These are phyloP conservation scores for Drosophila greeni DNA, from an alignment of 2,888 invertebrate species.

Conservation along the genomic window DNA sequence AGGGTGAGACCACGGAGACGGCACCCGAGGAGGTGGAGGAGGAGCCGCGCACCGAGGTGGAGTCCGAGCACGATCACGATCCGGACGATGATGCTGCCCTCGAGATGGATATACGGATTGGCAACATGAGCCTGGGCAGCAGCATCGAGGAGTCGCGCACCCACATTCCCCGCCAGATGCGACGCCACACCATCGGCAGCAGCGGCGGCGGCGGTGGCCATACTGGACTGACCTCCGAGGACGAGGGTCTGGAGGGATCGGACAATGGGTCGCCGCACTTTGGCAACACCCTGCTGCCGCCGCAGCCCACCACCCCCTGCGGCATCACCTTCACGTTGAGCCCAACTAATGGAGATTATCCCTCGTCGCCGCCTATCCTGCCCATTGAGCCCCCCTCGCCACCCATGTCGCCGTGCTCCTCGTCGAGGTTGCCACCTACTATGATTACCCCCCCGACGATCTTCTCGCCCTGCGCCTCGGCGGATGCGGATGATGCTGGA, in stretches of 20 bases:
- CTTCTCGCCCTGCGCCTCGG: conserved; percentile 32
- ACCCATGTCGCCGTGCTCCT: conserved; percentile 51
- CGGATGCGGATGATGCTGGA: conserved; percentile 66
- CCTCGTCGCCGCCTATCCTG: conserved; percentile 69
- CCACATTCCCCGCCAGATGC: conserved; percentile 70
- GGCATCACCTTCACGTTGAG: conserved; percentile 83
- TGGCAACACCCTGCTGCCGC: conserved; percentile 79
- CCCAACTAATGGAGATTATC: conserved; percentile 80
- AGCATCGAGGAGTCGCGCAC: conserved; percentile 73
- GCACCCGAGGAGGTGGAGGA: conserved; percentile 26
- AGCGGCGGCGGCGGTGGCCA: too few species aligned
- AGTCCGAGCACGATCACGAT: conserved; percentile 34
- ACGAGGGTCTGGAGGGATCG: conserved; percentile 79
- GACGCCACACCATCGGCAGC: conserved; percentile 76
- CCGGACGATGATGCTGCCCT: conserved; percentile 60
- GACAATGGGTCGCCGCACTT: conserved; percentile 79
- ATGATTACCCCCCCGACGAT: conserved; percentile 26
- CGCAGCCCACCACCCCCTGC: conserved; percentile 80
- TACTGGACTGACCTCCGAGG: too few species aligned
- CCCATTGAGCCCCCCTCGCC: conserved; percentile 78
- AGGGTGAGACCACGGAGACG: conserved; percentile 7
- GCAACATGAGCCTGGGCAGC: conserved; percentile 64
- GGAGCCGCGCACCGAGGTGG: conserved; percentile 25
- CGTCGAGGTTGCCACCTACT: conserved; percentile 28
- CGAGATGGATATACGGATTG: conserved; percentile 72